Evolutionary conservation across 2,888 invertebrate genomes (phyloP), one percentile per base, ranked within the genome.

Genomic region (Aspidiotus rigidus): DNA sequence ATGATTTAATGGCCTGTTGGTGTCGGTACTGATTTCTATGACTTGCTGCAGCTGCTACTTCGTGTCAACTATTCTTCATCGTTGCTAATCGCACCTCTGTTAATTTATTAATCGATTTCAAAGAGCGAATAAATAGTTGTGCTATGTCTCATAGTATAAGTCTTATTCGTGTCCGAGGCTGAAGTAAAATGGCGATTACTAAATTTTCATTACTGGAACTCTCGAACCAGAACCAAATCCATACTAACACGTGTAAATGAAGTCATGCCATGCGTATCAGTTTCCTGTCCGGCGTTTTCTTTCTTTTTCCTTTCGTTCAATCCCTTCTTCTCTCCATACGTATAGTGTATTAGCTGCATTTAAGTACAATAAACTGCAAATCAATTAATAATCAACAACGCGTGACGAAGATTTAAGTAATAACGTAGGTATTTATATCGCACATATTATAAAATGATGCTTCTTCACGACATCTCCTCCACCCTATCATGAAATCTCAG

Each of bases 201-300:
- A 59, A 59, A 59, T 59, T 59, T 28, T 59, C 59, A 59, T 60
- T 44, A 60, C 59, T 60, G 16, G 67, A 59, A 28, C 39, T 44
- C 39, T 15, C 49, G 49, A 53, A 67, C 59, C 67, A 67, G 59
- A 67, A 67, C 67, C 59, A 67, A 28, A 59, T 67, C 59, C 59
- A 55, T 60, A 67, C 42, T 28, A 59, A 60, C 44, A 57, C 64
- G 28, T 16, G 49, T 49, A 60, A 13, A 66, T n/a, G 59, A 44
- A 44, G 53, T 13, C 42, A 67, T 60, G 59, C 67, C 67, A 67
- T 67, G 67, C 67, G 67, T 67, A 57, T 66, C 60, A 67, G 39
- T 67, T 67, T 67, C 67, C 67, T 67, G 67, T 67, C 67, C 67
- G 39, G 49, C 49, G 44, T 67, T 67, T 53, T 67, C 59, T 67